These are phyloP conservation scores for Apogon hyalosoma DNA, from an alignment of 2,797 vertebrate genomes.

Conservation along the genomic window DNA sequence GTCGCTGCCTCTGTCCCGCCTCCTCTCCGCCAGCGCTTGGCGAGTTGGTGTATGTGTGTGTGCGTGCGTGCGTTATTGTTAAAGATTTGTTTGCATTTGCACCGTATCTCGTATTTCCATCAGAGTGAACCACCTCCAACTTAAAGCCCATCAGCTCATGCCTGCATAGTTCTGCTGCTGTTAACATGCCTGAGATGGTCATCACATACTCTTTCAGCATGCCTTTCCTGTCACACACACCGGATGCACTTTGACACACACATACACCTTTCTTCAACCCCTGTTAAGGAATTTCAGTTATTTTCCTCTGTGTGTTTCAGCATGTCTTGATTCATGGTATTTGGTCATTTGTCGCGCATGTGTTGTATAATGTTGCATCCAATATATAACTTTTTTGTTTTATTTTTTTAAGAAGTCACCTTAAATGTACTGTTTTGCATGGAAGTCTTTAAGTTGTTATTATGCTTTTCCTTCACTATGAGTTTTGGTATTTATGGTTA, in stretches of 20 bases:
- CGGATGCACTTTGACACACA: constrained; percentile 16
- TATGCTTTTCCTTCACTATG: background rate
- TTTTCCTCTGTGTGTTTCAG: constrained; percentile 51
- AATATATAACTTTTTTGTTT: background rate
- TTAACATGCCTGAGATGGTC: constrained; percentile 55
- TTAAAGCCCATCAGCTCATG: constrained; percentile 14
- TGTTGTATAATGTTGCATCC: constrained; percentile 31
- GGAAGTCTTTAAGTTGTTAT: background rate
- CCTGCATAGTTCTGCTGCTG: constrained; percentile 38
- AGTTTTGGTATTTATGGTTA: background rate
- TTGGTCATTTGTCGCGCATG: constrained; percentile 50
- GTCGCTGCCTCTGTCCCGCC: constrained; percentile 7
- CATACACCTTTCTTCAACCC: constrained; percentile 30
- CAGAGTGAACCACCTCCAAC: constrained; percentile 22
- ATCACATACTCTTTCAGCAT: constrained; percentile 53
- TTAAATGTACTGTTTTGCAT: constrained; percentile 2
- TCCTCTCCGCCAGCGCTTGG: constrained; percentile 22
- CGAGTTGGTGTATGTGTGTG: constrained; percentile 3
- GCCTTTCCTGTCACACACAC: constrained; percentile 59
- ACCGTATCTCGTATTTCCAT: constrained; percentile 21
- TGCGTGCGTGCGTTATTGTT: constrained; percentile 11
- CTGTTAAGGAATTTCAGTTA: constrained; percentile 50
- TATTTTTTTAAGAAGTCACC: background rate
- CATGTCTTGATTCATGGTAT: constrained; percentile 51
- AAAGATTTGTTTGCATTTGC: constrained; percentile 8